Percentiles rank a stretch among this genome's conserved stretches.
Evolutionary conservation across 2,888 invertebrate species (phyloP).

Genomic region (Lasiommata megera): DNA sequence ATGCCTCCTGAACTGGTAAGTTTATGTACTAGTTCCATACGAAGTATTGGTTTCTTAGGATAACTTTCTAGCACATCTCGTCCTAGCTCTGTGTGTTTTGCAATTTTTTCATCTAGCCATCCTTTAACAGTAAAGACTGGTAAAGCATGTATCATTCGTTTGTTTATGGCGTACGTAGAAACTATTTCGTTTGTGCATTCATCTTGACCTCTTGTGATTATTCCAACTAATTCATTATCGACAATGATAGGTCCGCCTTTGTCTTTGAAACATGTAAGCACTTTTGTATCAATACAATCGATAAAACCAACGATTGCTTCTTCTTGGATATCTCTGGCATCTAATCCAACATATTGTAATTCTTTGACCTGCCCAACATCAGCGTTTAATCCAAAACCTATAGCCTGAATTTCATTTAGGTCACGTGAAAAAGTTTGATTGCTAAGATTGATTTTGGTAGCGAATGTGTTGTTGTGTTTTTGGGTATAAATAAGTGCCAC

Average conservation of each 20-base stretch:
- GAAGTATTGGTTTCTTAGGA: conserved; percentile 46
- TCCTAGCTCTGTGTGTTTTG: conserved; percentile 53
- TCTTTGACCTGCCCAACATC: conserved; percentile 53
- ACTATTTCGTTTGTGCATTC: conserved; percentile 62
- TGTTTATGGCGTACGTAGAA: conserved; percentile 56
- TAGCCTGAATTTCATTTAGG: conserved; percentile 52
- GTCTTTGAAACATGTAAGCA: conserved; percentile 66
- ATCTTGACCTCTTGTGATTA: conserved; percentile 54
- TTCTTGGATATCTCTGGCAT: conserved; percentile 36
- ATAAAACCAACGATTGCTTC: conserved; percentile 47
- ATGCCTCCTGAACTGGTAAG: conserved; percentile 35
- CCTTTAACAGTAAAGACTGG: conserved; percentile 61
- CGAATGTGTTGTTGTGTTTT: conserved; percentile 56
- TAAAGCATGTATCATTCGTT: conserved; percentile 54
- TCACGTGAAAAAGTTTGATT: conserved; percentile 49
- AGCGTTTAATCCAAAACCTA: conserved; percentile 68
- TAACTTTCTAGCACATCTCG: conserved; percentile 43
- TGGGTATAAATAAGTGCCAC: conserved; percentile 64
- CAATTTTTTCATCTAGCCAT: conserved; percentile 66
- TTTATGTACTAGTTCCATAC: conserved; percentile 36
- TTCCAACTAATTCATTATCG: conserved; percentile 61
- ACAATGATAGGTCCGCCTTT: conserved; percentile 62
- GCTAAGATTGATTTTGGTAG: conserved; percentile 57
- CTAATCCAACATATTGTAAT: conserved; percentile 63
- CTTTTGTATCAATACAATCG: conserved; percentile 68